Percentiles rank a stretch among this genome's conserved stretches.
phyloP scores from a whole-genome alignment of 1,140 invertebrate species.

The Musca domestica region DNA sequence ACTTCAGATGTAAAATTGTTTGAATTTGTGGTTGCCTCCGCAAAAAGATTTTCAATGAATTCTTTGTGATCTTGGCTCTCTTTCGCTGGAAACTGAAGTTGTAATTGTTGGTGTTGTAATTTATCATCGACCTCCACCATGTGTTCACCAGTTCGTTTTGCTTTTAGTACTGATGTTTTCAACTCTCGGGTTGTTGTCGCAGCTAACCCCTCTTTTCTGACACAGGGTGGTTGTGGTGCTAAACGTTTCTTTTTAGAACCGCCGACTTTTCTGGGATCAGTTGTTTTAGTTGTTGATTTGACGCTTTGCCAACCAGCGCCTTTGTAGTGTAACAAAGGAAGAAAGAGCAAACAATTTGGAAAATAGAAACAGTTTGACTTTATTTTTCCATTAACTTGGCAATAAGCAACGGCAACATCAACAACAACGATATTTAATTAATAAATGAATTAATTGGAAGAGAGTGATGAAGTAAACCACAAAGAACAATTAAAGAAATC shows the following conservation, averaged over 20 bases:
- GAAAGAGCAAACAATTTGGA: no score
- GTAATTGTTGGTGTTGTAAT: not conserved
- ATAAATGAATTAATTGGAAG: not conserved
- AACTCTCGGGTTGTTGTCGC: not conserved
- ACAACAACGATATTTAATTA: not conserved
- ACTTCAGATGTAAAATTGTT: not conserved
- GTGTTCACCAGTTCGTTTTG: no score
- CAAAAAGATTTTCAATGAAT: constrained; percentile 21
- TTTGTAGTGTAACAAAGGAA: no score
- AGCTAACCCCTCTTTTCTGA: not conserved
- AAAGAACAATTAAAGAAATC: constrained; percentile 1
- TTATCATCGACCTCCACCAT: no score
- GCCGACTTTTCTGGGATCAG: not conserved
- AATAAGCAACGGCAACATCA: not conserved
- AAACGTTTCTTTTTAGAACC: constrained; percentile 14
- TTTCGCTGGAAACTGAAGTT: not conserved
- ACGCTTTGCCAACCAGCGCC: constrained; percentile 15
- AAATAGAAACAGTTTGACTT: not conserved
- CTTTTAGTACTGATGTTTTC: not conserved
- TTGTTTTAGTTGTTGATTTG: not conserved
- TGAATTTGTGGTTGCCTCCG: not conserved
- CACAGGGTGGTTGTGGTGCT: constrained; percentile 20
- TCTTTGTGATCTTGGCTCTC: constrained; percentile 18
- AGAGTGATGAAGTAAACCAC: no score
- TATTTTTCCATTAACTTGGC: not conserved